phyloP scores from a whole-genome alignment of 2,113 vertebrate species.

The Sitta europaea region DNA sequence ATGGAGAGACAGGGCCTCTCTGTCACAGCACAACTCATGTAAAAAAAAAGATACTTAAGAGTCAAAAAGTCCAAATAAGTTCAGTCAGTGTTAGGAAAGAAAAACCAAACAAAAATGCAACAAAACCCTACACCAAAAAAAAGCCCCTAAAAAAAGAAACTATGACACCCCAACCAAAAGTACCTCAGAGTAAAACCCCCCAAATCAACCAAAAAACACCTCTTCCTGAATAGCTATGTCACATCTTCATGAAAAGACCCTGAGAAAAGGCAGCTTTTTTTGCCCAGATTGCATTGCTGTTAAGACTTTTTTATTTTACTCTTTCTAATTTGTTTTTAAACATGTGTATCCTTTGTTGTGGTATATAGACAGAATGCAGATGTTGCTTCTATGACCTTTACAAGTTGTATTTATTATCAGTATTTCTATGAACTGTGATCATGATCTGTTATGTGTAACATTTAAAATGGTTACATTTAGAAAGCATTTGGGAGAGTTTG shows the following conservation, averaged over 20 bases:
- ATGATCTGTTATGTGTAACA: background rate
- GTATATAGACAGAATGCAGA: background rate
- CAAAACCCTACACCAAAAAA: background rate
- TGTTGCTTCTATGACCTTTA: background rate
- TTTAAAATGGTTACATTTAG: background rate
- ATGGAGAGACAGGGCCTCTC: background rate
- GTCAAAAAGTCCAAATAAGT: background rate
- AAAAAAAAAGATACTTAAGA: background rate
- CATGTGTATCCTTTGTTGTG: background rate
- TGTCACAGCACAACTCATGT: background rate
- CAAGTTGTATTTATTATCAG: background rate
- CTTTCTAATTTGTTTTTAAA: background rate
- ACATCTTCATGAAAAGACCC: background rate
- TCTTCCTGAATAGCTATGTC: rapidly evolving
- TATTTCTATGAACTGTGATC: background rate
- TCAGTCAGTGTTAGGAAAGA: background rate
- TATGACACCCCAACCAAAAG: background rate
- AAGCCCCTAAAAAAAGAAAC: background rate
- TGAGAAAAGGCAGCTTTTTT: background rate
- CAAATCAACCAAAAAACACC: background rate
- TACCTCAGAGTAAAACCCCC: background rate
- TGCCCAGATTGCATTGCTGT: background rate
- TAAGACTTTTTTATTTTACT: background rate
- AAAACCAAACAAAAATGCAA: no score
- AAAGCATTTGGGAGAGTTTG: background rate